Conservation (phyloP, 1,140 invertebrate species). For the Lutraria rhynchaena region DNA sequence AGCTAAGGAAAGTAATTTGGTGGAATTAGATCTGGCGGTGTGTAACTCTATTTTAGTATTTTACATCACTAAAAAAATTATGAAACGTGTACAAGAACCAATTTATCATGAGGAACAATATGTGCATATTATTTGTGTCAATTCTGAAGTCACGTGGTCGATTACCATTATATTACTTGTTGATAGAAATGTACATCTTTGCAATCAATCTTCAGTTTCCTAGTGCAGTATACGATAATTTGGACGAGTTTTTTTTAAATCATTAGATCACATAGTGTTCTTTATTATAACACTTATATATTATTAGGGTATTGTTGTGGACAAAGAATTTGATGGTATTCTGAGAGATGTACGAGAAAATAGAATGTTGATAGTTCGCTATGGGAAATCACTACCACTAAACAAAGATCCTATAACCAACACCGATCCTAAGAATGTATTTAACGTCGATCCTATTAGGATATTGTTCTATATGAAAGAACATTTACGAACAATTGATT, state of each 20-base stretch:
- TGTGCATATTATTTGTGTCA: no score
- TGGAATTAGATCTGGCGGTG: constrained; percentile 70
- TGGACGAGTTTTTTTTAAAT: no score
- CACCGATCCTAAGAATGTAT: constrained; percentile 68
- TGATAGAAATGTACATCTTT: no score
- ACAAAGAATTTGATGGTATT: constrained; percentile 69
- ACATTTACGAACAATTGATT: constrained; percentile 73
- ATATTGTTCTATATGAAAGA: constrained; percentile 75
- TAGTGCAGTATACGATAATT: no score
- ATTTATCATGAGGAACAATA: no score
- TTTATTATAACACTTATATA: neutral
- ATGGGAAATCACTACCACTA: constrained; percentile 66
- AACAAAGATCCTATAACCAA: constrained; percentile 54
- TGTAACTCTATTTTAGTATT: no score
- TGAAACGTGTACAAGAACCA: no score
- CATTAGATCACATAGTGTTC: no score
- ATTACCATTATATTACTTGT: no score
- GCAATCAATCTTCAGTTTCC: no score
- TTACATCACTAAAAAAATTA: no score
- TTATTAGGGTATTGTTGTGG: constrained; percentile 70
- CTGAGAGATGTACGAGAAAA: constrained; percentile 62
- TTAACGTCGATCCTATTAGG: constrained; percentile 74
- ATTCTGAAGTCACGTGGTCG: no score
- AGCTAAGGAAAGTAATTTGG: constrained; percentile 60
- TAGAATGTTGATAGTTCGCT: constrained; percentile 66